A percentile compares a stretch with the other conserved stretches of the same genome.
Evolutionary conservation across 2,888 invertebrate species (phyloP).

Genomic region (Rhingia campestris): DNA sequence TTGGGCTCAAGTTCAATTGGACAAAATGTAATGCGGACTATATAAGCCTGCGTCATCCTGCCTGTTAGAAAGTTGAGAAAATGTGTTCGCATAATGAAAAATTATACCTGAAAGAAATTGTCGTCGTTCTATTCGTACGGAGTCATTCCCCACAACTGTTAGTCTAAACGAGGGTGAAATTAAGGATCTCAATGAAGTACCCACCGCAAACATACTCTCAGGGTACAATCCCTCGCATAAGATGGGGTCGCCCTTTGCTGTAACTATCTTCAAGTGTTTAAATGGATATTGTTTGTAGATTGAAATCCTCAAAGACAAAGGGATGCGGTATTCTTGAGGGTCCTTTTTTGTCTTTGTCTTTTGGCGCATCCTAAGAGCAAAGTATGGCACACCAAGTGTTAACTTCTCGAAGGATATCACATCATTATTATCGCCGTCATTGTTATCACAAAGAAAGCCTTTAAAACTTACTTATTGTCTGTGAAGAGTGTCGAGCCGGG

Average conservation of each 20-base stretch:
- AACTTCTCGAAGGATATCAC: constrained; percentile 65
- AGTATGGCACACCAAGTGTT: constrained; percentile 49
- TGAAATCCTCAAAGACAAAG: constrained; percentile 46
- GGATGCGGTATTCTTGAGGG: constrained; percentile 14
- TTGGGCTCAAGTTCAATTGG: constrained; percentile 32
- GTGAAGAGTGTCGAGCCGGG: constrained; percentile 11
- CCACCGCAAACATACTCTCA: constrained; percentile 10
- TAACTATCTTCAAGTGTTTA: constrained; percentile 47
- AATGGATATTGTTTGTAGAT: constrained; percentile 51
- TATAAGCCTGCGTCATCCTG: constrained; percentile 11
- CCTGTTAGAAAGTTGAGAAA: not conserved
- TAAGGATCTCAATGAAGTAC: constrained; percentile 23
- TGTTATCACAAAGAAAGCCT: constrained; percentile 63
- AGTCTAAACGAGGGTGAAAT: constrained; percentile 41
- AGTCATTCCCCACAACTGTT: constrained; percentile 43
- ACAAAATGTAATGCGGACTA: constrained; percentile 20
- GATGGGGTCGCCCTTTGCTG: constrained; percentile 32
- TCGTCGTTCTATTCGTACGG: constrained; percentile 20
- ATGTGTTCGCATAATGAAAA: constrained; percentile 43
- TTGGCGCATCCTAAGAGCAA: not conserved
- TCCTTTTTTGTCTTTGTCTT: not conserved
- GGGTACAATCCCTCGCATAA: constrained; percentile 12
- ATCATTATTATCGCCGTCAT: constrained; percentile 67
- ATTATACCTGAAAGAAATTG: constrained; percentile 43
- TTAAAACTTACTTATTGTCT: constrained; percentile 57